These are phyloP conservation scores for Acrocephalus scirpaceus DNA, from an alignment of 2,797 vertebrate species.

Conservation along the genomic window DNA sequence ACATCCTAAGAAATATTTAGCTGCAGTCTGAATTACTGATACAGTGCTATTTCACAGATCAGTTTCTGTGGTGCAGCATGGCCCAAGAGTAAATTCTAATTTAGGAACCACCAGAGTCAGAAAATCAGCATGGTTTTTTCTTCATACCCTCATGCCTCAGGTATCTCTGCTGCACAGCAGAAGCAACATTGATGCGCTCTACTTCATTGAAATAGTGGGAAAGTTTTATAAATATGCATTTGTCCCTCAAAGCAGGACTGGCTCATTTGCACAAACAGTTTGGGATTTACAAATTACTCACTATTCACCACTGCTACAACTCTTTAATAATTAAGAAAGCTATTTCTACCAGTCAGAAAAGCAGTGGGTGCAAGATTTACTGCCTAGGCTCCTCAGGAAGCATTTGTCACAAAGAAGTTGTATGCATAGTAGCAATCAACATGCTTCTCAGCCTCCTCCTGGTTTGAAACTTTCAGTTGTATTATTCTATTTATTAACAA, in stretches of 20 bases:
- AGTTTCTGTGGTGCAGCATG: not conserved
- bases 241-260: not conserved
- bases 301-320: not conserved
- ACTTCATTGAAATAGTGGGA: not conserved
- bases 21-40: not conserved
- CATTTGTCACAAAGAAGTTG: not conserved
- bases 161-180: not conserved
- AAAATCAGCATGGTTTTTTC: not conserved
- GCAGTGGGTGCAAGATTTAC: not conserved
- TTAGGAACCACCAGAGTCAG: not conserved
- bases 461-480: not conserved
- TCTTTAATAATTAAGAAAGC: not conserved
- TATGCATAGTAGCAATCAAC: not conserved
- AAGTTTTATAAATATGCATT: not conserved
- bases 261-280: not conserved
- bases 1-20: not conserved
- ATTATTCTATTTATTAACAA: not conserved
- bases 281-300: not conserved
- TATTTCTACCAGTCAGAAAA: not conserved
- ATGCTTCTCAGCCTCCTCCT: not conserved
- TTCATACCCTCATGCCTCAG: not conserved
- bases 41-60: not conserved
- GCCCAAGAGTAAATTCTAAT: not conserved
- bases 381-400: not conserved
- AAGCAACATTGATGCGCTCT: accelerated